phyloP scores from a whole-genome alignment of 2,888 invertebrate genomes.

The Catocala fraxini region DNA sequence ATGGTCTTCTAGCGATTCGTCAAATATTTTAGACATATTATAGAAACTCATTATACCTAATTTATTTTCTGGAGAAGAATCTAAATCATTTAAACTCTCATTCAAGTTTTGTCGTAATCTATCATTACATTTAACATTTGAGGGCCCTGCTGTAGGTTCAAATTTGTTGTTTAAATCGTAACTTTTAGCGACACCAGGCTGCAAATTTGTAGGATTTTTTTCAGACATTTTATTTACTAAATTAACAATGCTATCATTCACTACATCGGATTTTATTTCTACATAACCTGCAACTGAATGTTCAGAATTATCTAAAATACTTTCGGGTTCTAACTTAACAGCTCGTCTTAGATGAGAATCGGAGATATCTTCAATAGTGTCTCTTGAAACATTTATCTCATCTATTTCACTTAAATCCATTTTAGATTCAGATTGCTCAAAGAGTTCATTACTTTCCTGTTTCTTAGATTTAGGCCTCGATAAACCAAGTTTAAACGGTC shows the following conservation, averaged over 20 bases:
- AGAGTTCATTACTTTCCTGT: conserved; percentile 38
- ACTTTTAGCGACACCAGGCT: conserved; percentile 54
- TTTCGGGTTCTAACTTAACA: conserved; percentile 57
- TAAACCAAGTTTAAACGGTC: conserved; percentile 77
- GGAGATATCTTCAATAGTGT: conserved; percentile 70
- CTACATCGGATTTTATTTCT: conserved; percentile 30
- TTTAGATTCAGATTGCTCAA: conserved; percentile 34
- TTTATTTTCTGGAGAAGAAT: conserved; percentile 69
- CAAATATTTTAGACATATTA: conserved; percentile 75
- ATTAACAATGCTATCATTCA: conserved; percentile 52
- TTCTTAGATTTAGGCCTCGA: conserved; percentile 74
- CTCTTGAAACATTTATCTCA: conserved; percentile 76
- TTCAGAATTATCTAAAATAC: conserved; percentile 47
- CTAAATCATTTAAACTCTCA: conserved; percentile 57
- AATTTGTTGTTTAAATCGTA: conserved; percentile 72
- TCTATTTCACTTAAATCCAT: conserved; percentile 59
- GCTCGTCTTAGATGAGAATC: conserved; percentile 61
- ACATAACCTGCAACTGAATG: conserved; percentile 35
- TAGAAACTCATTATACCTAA: conserved; percentile 79
- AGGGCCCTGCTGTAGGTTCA: conserved; percentile 76
- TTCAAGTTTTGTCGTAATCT: conserved; percentile 37
- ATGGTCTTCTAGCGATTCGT: conserved; percentile 61
- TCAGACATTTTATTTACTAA: conserved; percentile 61
- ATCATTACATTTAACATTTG: conserved; percentile 48
- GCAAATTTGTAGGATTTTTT: conserved; percentile 38